A percentile compares a stretch with the other conserved stretches of the same genome.
These are phyloP conservation scores for Cacoxenus indagator DNA, from an alignment of 2,888 invertebrate genomes.

Conservation along the genomic window DNA sequence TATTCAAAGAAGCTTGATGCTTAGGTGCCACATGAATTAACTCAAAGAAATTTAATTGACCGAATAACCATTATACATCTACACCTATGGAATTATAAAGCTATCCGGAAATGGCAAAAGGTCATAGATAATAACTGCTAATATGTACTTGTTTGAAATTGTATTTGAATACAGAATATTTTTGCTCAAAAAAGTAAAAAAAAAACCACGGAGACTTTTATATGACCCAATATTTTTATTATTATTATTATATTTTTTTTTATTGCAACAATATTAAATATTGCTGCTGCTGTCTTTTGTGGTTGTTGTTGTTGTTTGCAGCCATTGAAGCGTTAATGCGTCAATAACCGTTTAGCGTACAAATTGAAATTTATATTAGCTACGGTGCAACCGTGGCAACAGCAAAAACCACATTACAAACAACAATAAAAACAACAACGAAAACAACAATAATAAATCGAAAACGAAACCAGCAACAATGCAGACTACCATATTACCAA, in stretches of 20 bases:
- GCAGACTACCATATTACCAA: slow-evolving; percentile 29
- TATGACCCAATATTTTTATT: slow-evolving; percentile 46
- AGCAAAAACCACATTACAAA: slow-evolving; percentile 29
- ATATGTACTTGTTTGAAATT: no score
- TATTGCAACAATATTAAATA: background rate
- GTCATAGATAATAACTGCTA: no score
- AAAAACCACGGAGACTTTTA: slow-evolving; percentile 61
- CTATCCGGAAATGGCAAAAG: no score
- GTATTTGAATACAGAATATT: no score
- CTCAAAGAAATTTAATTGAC: no score
- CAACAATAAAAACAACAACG: slow-evolving; percentile 24
- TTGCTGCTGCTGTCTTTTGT: background rate
- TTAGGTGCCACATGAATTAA: no score
- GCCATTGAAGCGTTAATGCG: slow-evolving; percentile 59
- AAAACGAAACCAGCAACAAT: slow-evolving; percentile 6
- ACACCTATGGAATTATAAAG: no score
- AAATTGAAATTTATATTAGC: slow-evolving; percentile 65
- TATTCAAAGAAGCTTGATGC: no score
- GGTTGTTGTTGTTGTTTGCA: slow-evolving; percentile 21
- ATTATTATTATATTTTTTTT: background rate
- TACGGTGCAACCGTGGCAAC: slow-evolving; percentile 42
- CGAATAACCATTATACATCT: no score
- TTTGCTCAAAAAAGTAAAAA: slow-evolving; percentile 48
- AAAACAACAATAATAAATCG: background rate
- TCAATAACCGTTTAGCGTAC: slow-evolving; percentile 64